Base-by-base conservation (phyloP, 2,888 invertebrate genomes). In the Macrophya annulata region DNA sequence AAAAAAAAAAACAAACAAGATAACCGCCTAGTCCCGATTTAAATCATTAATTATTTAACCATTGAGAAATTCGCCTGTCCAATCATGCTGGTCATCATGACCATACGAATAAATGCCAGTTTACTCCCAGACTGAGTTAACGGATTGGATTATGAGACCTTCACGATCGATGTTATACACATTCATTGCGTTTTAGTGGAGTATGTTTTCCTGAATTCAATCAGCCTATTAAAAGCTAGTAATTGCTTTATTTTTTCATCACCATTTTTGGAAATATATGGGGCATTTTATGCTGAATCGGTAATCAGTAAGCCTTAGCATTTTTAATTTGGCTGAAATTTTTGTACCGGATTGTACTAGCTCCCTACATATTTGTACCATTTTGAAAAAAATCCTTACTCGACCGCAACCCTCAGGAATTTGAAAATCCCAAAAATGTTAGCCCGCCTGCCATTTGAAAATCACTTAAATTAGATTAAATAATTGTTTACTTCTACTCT, bases 31-130 rank as follows among this genome's bases (percentile, higher is more conserved):
- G 12, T 62, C 15, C 21, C 40, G 12, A 62, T 62, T 43, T 81
- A 21, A 43, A 77, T 51, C 48, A 77, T 77, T 55, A 55, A 31
- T 77, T 51, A 31, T 31, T 77, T 17, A 77, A 6, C 55, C 31
- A 51, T 55, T n/a, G 5, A 9, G 17, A 17, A 5, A 77, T 48
- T 37, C 77, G 5, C 51, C 37, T 68, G 15, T 25, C 68, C 15
- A 68, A 15, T n/a, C n/a, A n/a, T 68, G 37, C 37, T 12, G 37
- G 15, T 17, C 68, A 17, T 68, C 31, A 68, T 68, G 68, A 68
- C 31, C 17, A 68, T 68, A n/a, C n/a, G n/a, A n/a, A n/a, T n/a
- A 68, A 25, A 37, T 37, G 5, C 37, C 31, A 15, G 25, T 68
- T 31, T 68, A 5, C 12, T 37, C 68, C 4, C 15, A 68, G 37